phyloP scores from a whole-genome alignment of 2,888 invertebrate species.

The Leucophora obtusa region DNA sequence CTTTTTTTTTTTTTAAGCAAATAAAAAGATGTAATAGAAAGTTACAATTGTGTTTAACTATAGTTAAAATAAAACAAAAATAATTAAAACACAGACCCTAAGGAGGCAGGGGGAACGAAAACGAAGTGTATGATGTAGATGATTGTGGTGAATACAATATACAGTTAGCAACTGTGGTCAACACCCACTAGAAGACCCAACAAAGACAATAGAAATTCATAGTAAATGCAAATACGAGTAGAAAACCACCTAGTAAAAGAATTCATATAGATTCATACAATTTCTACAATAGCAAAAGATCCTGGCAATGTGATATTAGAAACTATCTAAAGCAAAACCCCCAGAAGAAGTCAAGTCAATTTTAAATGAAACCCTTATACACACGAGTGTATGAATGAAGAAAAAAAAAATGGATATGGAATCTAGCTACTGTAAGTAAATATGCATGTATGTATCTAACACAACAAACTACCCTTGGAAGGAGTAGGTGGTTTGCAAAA shows the following conservation, averaged over 20 bases:
- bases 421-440: slow-evolving; percentile 33
- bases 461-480: slow-evolving; percentile 4
- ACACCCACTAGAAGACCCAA: slow-evolving; percentile 69
- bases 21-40: slow-evolving; percentile 73
- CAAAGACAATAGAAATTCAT: slow-evolving; percentile 36
- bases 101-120: slow-evolving; percentile 17
- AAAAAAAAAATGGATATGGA: slow-evolving; percentile 26
- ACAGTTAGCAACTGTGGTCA: slow-evolving; percentile 64
- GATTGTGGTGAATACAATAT: slow-evolving; percentile 1
- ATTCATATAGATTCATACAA: slow-evolving; percentile 16
- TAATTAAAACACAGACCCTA: slow-evolving; percentile 26
- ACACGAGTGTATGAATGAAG: slow-evolving; percentile 16
- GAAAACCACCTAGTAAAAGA: background rate
- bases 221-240: background rate
- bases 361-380: slow-evolving; percentile 14
- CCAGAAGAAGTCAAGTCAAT: slow-evolving; percentile 57
- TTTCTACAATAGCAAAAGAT: slow-evolving; percentile 38
- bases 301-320: slow-evolving; percentile 48
- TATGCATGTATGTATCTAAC: slow-evolving; percentile 19
- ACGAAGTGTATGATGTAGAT: background rate
- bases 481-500: slow-evolving; percentile 16
- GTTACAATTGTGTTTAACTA: slow-evolving; percentile 51
- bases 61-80: slow-evolving; percentile 5
- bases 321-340: slow-evolving; percentile 53
- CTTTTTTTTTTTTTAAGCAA: slow-evolving; percentile 61